A percentile compares a stretch with the other conserved stretches of the same genome.
These are phyloP conservation scores for Petrophora chlorosata DNA, from an alignment of 2,888 invertebrate species.

Conservation along the genomic window DNA sequence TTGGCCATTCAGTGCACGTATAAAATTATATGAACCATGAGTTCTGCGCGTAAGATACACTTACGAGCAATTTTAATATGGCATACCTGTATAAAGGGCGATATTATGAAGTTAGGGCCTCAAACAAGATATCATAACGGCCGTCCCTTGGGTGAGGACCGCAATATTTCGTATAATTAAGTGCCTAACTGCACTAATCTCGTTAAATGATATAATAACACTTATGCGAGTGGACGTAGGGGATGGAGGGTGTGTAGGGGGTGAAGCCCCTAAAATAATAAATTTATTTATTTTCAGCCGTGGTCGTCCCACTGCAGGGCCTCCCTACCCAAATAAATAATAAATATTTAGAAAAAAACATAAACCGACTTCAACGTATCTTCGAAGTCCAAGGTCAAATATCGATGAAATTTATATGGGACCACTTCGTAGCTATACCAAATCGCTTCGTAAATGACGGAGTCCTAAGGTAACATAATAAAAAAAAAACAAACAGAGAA, in stretches of 20 bases:
- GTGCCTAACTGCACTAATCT: constrained; percentile 33
- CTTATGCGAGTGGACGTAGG: constrained; percentile 15
- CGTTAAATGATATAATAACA: constrained; percentile 24
- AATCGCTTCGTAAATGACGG: too few relatives aligned
- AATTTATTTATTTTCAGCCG: too few relatives aligned
- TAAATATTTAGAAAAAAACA: too few relatives aligned
- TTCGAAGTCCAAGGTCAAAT: too few relatives aligned
- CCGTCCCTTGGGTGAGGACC: constrained; percentile 23
- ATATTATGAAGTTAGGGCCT: constrained; percentile 3
- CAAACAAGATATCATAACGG: constrained; percentile 27
- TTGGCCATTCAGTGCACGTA: constrained; percentile 14
- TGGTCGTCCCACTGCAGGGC: too few relatives aligned
- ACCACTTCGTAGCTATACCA: too few relatives aligned
- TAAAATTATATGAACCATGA: constrained; percentile 33
- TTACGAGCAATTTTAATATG: constrained; percentile 28
- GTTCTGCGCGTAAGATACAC: constrained; percentile 13
- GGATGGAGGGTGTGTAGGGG: constrained; percentile 15
- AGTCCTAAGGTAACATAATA: too few relatives aligned
- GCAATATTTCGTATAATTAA: constrained; percentile 34
- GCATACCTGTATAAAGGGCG: constrained; percentile 24
- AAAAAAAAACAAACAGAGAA: too few relatives aligned
- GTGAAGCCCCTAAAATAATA: too few relatives aligned
- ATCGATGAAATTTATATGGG: too few relatives aligned
- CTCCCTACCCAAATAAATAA: too few relatives aligned
- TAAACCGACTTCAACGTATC: too few relatives aligned